Conservation (phyloP, 2,113 vertebrate species). For the Antennarius striatus region DNA sequence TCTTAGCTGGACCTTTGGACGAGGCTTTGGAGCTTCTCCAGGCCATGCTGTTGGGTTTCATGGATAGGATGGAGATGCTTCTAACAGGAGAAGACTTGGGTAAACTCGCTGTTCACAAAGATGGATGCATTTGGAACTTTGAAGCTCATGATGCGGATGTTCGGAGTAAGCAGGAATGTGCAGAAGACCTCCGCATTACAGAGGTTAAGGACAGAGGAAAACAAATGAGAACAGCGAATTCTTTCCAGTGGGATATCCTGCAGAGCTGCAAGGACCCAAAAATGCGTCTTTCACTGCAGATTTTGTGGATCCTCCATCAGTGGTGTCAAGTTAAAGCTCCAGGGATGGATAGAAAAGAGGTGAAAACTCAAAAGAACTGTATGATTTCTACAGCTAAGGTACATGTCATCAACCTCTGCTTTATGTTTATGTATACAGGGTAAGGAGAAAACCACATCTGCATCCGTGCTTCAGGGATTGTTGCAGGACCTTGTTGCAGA, state of each 20-base stretch:
- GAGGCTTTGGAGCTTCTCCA: slow-evolving; percentile 86
- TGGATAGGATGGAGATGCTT: slow-evolving; percentile 84
- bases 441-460: slow-evolving; percentile 79
- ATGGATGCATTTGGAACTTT: slow-evolving; percentile 60
- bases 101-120: slow-evolving; percentile 68
- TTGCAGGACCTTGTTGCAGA: slow-evolving; percentile 86
- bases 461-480: slow-evolving; percentile 84
- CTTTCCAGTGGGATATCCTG: slow-evolving; percentile 13
- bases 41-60: slow-evolving; percentile 85
- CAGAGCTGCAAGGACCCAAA: slow-evolving; percentile 65
- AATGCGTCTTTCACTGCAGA: slow-evolving; percentile 86
- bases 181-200: slow-evolving; percentile 57
- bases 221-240: slow-evolving; percentile 8
- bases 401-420: not conserved
- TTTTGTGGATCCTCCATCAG: slow-evolving; percentile 90
- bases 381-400: not conserved
- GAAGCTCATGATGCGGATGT: slow-evolving; percentile 56
- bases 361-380: slow-evolving; percentile 8
- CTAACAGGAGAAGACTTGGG: slow-evolving; percentile 81
- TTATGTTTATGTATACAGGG: slow-evolving; percentile 53
- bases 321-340: slow-evolving; percentile 86
- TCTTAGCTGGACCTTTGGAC: slow-evolving; percentile 81
- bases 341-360: slow-evolving; percentile 63
- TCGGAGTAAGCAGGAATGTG: slow-evolving; percentile 42
- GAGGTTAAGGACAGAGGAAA: slow-evolving; percentile 74